Conservation (phyloP, 2,797 vertebrate species). For the Chiloscyllium punctatum region DNA sequence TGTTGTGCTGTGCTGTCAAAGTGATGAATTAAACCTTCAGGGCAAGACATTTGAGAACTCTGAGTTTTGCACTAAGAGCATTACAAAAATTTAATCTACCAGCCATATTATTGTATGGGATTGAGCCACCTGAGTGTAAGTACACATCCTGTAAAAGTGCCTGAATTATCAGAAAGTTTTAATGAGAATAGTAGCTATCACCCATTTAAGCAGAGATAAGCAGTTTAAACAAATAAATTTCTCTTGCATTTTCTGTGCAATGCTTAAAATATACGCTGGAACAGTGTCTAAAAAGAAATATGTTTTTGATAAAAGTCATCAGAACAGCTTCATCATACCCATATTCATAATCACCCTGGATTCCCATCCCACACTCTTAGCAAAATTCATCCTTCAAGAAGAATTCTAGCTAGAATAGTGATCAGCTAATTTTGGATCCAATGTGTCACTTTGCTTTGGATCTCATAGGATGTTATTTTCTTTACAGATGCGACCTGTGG, state of each 20-base stretch:
- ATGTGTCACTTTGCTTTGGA: too few relatives aligned
- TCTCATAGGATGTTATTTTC: too few relatives aligned
- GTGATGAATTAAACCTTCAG: conserved; percentile 18
- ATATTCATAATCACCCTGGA: background rate
- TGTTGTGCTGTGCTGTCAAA: conserved; percentile 13
- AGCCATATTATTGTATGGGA: background rate
- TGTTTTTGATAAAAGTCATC: background rate
- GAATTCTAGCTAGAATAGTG: background rate
- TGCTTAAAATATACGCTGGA: background rate
- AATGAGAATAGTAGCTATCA: background rate
- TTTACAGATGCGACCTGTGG: too few relatives aligned
- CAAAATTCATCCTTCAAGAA: background rate
- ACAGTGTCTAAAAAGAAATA: background rate
- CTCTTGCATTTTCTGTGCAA: too few relatives aligned
- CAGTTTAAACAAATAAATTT: background rate
- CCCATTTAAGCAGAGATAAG: background rate
- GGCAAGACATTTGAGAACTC: conserved; percentile 27
- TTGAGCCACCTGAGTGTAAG: background rate
- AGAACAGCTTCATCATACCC: background rate
- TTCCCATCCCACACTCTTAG: background rate
- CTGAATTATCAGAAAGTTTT: background rate
- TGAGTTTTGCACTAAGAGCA: background rate
- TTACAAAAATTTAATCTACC: background rate
- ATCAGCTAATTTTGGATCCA: background rate
- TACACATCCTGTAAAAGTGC: background rate